These are phyloP conservation scores for Flexamia atlantica DNA, from an alignment of 2,888 invertebrate genomes.

Conservation along the genomic window DNA sequence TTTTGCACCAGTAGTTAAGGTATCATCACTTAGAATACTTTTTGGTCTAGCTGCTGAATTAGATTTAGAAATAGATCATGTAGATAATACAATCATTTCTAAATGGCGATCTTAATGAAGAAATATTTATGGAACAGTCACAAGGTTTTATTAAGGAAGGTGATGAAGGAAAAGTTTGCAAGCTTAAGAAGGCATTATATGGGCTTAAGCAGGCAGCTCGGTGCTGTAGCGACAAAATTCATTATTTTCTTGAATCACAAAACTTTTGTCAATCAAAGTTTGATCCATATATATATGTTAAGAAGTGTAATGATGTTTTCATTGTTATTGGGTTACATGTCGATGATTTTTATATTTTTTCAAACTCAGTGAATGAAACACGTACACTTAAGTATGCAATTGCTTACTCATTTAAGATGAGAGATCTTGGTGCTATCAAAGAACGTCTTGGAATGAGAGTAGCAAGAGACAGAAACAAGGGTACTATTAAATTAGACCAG, in stretches of 20 bases:
- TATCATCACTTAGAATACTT: too few relatives aligned
- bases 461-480: slow-evolving; percentile 54
- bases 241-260: slow-evolving; percentile 11
- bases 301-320: not conserved
- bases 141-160: slow-evolving; percentile 64
- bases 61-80: too few relatives aligned
- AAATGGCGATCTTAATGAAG: slow-evolving; percentile 48
- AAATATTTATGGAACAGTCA: slow-evolving; percentile 67
- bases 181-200: slow-evolving; percentile 66
- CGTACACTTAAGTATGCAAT: slow-evolving; percentile 44
- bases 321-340: slow-evolving; percentile 67
- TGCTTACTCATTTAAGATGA: slow-evolving; percentile 62
- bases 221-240: slow-evolving; percentile 64
- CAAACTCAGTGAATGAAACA: slow-evolving; percentile 43
- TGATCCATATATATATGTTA: too few relatives aligned
- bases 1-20: too few relatives aligned
- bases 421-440: slow-evolving; percentile 64
- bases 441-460: slow-evolving; percentile 65
- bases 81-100: too few relatives aligned
- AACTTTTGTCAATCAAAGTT: not conserved
- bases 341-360: slow-evolving; percentile 66
- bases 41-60: too few relatives aligned
- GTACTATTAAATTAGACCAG: slow-evolving; percentile 64
- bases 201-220: slow-evolving; percentile 67
- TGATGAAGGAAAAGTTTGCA: slow-evolving; percentile 64